phyloP scores from a whole-genome alignment of 2,888 invertebrate genomes.

The Hylaea fasciaria region DNA sequence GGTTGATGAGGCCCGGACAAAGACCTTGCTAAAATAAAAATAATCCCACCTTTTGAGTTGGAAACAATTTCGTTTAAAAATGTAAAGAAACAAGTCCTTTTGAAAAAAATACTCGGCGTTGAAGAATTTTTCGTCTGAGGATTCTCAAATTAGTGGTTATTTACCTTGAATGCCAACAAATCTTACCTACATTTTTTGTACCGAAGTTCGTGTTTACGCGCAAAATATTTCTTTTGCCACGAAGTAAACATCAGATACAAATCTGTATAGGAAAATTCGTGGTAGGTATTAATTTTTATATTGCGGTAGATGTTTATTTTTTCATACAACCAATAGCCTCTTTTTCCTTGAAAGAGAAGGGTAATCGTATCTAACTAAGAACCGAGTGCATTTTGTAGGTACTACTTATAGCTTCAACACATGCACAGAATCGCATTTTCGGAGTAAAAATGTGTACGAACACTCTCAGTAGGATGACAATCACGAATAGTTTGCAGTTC shows the following conservation, averaged over 20 bases:
- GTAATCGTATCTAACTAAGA: too few species aligned
- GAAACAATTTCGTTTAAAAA: conserved; percentile 37
- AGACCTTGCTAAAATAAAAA: conserved; percentile 49
- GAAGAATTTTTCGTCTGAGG: conserved; percentile 7
- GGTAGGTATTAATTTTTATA: neutral
- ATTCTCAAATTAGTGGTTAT: conserved; percentile 8
- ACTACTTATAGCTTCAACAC: too few species aligned
- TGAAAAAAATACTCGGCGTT: conserved; percentile 10
- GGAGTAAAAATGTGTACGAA: too few species aligned
- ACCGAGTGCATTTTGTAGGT: too few species aligned
- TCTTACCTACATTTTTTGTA: neutral
- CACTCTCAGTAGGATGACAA: too few species aligned
- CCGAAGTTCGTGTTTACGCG: neutral
- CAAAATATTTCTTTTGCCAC: neutral
- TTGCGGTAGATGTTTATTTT: too few species aligned
- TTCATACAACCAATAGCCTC: too few species aligned
- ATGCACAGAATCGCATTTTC: too few species aligned
- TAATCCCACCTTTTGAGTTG: conserved; percentile 39
- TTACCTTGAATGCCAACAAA: conserved; percentile 7
- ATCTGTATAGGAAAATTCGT: neutral
- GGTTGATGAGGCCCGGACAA: conserved; percentile 48
- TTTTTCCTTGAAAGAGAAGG: too few species aligned
- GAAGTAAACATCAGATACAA: too few species aligned
- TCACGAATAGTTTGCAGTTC: too few species aligned
- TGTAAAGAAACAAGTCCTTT: conserved; percentile 22